Base-by-base conservation (phyloP, 2,113 vertebrate species). In the Hypocryptadius cinnamomeus region DNA sequence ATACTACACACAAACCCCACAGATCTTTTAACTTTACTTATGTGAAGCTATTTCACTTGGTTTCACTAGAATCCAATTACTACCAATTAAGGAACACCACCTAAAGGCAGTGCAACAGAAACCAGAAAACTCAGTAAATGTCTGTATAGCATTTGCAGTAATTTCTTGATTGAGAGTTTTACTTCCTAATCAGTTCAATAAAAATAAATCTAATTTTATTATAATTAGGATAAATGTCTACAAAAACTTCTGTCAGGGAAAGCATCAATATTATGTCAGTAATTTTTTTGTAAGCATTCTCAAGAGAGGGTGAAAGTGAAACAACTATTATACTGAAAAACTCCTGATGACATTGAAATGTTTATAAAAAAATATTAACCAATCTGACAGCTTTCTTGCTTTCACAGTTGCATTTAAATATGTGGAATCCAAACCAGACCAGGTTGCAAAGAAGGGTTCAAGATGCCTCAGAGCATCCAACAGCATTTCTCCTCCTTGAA, bases 271-370 rank as follows among this genome's bases (percentile, higher is more conserved):
- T 39, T 74, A 40, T 31, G 31, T 23, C 68, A 47, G 5, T 25
- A 28, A 89, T 39, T 79, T 94, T 87, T 20, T 77, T 33, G 59
- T 89, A 92, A 85, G 69, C 37, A 14, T 47, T 89, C 51, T 68
- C 56, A 71, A 74, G 48, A 79, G 28, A 85, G 11, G 42, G 70
- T 35, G 76, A 96, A 96, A 94, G 19, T 22, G 45, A 94, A 85
- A 42, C 45, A 88, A 69, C 14, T 71, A 48, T 66, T 91, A 93
- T 23, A 92, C 90, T 84, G 35, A 91, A 95, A 96, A 94, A 90
- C 2, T 6, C 42, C 65, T 83, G 35, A 70, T 3, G 21, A 63
- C 47, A 86, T 14, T 64, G 93, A 66, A 73, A 20, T 77, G 35
- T 73, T 82, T 25, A 61, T 39, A 15, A 65, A 66, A 96, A 79